phyloP scores from a whole-genome alignment of 1,140 invertebrate species.

The Pararge aegeria region DNA sequence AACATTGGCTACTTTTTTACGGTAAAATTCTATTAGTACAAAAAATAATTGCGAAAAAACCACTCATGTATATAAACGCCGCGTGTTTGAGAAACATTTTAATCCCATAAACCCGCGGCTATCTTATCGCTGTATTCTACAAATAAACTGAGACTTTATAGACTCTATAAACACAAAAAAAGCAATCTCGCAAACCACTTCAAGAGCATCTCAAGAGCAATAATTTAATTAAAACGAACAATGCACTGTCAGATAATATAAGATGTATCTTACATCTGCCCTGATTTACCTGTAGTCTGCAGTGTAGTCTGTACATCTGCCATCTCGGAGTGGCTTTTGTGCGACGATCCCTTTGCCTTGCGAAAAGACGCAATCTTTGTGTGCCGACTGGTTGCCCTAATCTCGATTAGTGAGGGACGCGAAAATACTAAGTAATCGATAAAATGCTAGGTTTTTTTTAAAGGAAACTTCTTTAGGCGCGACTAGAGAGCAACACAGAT shows the following conservation, averaged over 20 bases:
- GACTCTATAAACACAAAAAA: background rate
- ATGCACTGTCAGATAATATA: conserved; percentile 40
- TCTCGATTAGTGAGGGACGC: conserved; percentile 43
- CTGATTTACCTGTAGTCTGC: conserved; percentile 54
- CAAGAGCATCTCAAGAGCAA: conserved; percentile 19
- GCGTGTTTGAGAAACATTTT: too few relatives aligned
- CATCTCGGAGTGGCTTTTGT: conserved; percentile 38
- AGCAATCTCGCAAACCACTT: conserved; percentile 1
- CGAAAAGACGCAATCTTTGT: conserved; percentile 56
- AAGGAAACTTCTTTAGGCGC: too few relatives aligned
- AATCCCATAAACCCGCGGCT: background rate
- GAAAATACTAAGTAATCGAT: conserved; percentile 28
- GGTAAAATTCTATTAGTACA: too few relatives aligned
- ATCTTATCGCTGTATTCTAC: background rate
- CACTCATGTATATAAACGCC: too few relatives aligned
- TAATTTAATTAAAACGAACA: conserved; percentile 69
- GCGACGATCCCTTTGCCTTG: conserved; percentile 38
- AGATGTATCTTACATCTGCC: conserved; percentile 46
- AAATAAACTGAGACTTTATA: background rate
- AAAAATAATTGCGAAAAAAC: too few relatives aligned
- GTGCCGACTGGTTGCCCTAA: conserved; percentile 48
- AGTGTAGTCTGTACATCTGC: conserved; percentile 48
- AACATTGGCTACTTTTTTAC: too few relatives aligned
- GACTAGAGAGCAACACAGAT: too few relatives aligned
- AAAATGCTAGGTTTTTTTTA: background rate